Evolutionary conservation across 2,113 vertebrate species (phyloP).

Genomic region (Grammomys dolichurus): DNA sequence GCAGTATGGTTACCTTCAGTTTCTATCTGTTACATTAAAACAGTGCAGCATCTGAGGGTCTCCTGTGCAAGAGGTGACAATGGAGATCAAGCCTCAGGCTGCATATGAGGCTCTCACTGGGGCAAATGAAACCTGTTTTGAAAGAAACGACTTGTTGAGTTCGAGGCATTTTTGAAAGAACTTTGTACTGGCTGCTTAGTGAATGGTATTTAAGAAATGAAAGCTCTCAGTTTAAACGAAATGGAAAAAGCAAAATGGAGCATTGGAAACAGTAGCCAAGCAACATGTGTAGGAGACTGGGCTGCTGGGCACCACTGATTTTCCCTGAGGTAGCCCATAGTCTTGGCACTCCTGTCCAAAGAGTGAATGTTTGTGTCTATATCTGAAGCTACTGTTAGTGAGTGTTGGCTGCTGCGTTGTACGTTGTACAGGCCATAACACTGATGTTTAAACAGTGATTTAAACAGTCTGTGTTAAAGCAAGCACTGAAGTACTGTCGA

Average conservation of each 20-base stretch:
- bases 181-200: not conserved
- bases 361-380: not conserved
- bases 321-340: not conserved
- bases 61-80: not conserved
- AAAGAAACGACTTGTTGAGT: slow-evolving; percentile 6
- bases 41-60: not conserved
- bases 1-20: not conserved
- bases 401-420: not conserved
- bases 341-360: not conserved
- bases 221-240: slow-evolving; percentile 32
- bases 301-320: not conserved
- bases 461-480: slow-evolving; percentile 37
- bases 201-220: slow-evolving; percentile 29
- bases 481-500: not conserved
- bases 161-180: slow-evolving; percentile 49
- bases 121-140: slow-evolving; percentile 25
- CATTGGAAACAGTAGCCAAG: not conserved
- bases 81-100: not conserved
- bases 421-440: slow-evolving; percentile 8
- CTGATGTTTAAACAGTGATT: slow-evolving; percentile 37
- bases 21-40: slow-evolving; percentile 16
- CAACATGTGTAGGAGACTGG: not conserved
- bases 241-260: slow-evolving; percentile 26
- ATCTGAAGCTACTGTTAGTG: slow-evolving; percentile 37
- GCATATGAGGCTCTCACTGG: not conserved